Evolutionary conservation across 2,888 invertebrate genomes (phyloP).

Genomic region (Cremastinae sp.): DNA sequence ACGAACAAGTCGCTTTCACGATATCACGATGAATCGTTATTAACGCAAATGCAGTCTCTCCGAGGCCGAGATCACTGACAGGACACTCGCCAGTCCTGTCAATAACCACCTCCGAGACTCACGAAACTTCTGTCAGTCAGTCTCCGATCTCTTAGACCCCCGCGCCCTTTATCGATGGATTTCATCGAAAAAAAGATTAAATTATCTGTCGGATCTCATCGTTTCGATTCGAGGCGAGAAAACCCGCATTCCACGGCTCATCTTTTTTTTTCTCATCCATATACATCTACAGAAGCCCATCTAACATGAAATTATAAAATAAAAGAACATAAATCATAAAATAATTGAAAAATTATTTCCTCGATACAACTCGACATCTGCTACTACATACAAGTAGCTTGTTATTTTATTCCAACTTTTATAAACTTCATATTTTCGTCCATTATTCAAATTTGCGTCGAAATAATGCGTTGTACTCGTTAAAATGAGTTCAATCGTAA

Average conservation of each 20-base stretch:
- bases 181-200: slow-evolving; percentile 27
- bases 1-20: neutral
- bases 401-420: no score
- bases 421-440: no score
- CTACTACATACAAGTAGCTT: no score
- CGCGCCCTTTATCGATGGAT: slow-evolving; percentile 30
- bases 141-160: slow-evolving; percentile 9
- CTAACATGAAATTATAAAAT: no score
- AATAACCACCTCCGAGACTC: slow-evolving; percentile 12
- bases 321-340: no score
- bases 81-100: no score
- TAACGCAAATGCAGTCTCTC: neutral
- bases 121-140: slow-evolving; percentile 22
- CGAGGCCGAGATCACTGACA: neutral
- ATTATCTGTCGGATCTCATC: slow-evolving; percentile 48
- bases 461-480: no score
- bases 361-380: no score
- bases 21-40: no score
- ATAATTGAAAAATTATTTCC: no score
- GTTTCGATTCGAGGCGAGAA: slow-evolving; percentile 18
- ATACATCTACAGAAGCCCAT: neutral
- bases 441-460: no score
- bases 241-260: slow-evolving; percentile 29
- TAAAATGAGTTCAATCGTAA: no score
- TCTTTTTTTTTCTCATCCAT: neutral